Conservation (phyloP, 2,113 vertebrate genomes). For the Columba livia region DNA sequence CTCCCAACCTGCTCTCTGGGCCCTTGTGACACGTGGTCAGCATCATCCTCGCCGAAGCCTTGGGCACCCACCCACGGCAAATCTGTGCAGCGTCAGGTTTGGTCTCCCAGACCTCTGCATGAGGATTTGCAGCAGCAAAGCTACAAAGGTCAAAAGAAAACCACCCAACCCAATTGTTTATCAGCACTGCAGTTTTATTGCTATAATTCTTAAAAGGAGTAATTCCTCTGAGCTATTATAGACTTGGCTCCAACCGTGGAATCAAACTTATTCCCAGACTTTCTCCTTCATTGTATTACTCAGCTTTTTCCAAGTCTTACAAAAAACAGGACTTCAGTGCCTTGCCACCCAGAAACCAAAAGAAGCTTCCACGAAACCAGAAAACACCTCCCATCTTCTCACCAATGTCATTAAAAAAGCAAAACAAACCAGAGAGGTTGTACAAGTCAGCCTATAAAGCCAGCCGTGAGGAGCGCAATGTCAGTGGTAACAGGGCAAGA, state of each 20-base stretch:
- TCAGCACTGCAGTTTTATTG: not conserved
- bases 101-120: not conserved
- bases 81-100: not conserved
- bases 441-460: constrained; percentile 29
- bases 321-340: not conserved
- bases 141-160: not conserved
- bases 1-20: not conserved
- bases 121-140: not conserved
- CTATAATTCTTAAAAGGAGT: not conserved
- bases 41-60: not conserved
- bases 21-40: accelerated
- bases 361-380: constrained; percentile 61
- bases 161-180: not conserved
- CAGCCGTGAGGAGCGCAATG: constrained; percentile 43
- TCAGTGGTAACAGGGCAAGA: constrained; percentile 58
- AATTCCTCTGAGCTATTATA: not conserved
- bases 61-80: not conserved
- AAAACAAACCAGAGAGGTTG: constrained; percentile 56
- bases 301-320: constrained; percentile 30
- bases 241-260: not conserved
- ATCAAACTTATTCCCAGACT: constrained; percentile 6
- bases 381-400: constrained; percentile 49
- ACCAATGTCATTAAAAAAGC: constrained; percentile 46
- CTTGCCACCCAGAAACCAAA: constrained; percentile 61
- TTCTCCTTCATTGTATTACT: constrained; percentile 22